These are phyloP conservation scores for Sabatieria punctata DNA, from an alignment of 2,888 invertebrate genomes.

Conservation along the genomic window DNA sequence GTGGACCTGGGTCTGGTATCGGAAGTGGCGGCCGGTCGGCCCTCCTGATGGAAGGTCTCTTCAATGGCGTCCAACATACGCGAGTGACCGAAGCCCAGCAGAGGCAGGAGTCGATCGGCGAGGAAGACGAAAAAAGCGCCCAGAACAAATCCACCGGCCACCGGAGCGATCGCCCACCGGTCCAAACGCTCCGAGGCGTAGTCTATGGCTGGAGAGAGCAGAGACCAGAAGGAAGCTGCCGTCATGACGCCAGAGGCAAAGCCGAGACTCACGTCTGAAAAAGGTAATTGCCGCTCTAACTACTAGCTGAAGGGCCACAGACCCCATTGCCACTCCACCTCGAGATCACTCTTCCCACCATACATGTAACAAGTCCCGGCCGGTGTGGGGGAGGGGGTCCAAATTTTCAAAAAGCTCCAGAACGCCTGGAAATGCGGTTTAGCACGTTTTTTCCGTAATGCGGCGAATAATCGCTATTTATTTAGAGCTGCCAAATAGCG, in stretches of 20 bases:
- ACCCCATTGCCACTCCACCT: no score
- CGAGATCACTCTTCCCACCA: no score
- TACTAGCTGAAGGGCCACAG: no score
- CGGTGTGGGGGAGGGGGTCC: no score
- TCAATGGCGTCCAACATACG: constrained; percentile 3
- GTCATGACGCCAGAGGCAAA: constrained; percentile 94
- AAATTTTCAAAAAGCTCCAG: no score
- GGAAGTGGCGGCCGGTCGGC: neutral
- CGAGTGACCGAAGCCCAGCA: constrained; percentile 1
- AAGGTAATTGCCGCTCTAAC: no score
- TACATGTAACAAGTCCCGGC: no score
- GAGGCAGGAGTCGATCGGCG: constrained; percentile 37
- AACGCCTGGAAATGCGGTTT: no score
- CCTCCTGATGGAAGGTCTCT: neutral
- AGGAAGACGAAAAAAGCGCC: constrained; percentile 81
- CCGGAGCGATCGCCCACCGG: neutral
- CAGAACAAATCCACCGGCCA: constrained; percentile 46
- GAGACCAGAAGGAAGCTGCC: constrained; percentile 93
- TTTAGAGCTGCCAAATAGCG: no score
- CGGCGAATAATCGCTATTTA: no score
- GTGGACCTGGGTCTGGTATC: constrained; percentile 3
- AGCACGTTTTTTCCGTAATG: no score
- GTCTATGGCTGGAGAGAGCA: constrained; percentile 76
- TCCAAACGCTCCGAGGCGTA: constrained; percentile 46
- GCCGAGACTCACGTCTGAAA: constrained; percentile 73